phyloP scores from a whole-genome alignment of 1,140 invertebrate species.

The Lasioglossum albipes region DNA sequence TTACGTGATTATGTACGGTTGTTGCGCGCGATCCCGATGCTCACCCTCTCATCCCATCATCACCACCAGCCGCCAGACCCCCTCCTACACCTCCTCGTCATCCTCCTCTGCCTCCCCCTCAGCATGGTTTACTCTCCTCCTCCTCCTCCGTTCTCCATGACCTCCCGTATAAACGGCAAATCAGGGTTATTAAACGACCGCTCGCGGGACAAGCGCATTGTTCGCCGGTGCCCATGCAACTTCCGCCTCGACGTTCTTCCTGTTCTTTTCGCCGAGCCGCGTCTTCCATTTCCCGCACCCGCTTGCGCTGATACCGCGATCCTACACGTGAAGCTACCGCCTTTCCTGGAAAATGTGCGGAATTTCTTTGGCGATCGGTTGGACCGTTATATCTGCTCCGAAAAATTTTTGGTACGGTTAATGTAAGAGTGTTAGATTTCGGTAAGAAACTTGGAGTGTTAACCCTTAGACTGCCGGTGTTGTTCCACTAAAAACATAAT shows the following conservation, averaged over 20 bases:
- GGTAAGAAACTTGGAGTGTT: too few species aligned
- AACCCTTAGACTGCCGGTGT: too few species aligned
- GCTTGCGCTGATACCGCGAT: neutral
- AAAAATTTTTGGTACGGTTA: too few species aligned
- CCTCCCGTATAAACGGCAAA: conserved; percentile 68
- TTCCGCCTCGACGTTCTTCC: conserved; percentile 60
- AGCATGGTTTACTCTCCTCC: conserved; percentile 14
- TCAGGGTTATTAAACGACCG: conserved; percentile 71
- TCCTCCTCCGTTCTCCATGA: conserved; percentile 46
- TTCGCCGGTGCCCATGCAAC: conserved; percentile 56
- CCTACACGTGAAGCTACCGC: too few species aligned
- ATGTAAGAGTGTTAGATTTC: too few species aligned
- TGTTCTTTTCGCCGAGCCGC: conserved; percentile 27
- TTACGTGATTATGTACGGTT: conserved; percentile 77
- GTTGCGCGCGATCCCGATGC: conserved; percentile 73
- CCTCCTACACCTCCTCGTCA: conserved; percentile 14
- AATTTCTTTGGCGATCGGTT: too few species aligned
- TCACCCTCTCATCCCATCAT: conserved; percentile 64
- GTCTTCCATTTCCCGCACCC: conserved; percentile 5
- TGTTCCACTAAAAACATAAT: too few species aligned
- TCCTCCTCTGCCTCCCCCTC: neutral
- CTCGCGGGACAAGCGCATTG: conserved; percentile 55
- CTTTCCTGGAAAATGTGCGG: too few species aligned
- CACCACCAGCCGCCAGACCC: conserved; percentile 45
- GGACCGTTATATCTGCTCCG: too few species aligned